Evolutionary conservation across 2,113 vertebrate genomes (phyloP), one percentile per base, ranked within the genome.

Genomic region (Trachemys scripta): DNA sequence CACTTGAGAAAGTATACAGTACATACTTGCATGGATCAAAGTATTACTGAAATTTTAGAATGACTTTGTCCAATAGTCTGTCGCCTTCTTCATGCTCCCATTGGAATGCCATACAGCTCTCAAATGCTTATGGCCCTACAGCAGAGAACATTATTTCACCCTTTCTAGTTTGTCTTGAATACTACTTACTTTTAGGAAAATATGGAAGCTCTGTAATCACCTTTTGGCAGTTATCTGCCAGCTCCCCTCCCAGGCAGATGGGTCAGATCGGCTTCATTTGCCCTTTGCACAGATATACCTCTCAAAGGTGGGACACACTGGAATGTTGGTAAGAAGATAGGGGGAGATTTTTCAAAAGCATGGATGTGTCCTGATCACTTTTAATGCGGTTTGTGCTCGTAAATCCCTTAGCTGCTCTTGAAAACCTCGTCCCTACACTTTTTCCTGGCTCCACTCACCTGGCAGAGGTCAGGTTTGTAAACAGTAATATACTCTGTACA

Each of bases 111-210:
- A 6, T 1, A 5, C 22, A 11, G 1, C 62, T 76, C 91, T 51
- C 65, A 10, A 20, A 2, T 9, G 3, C 14, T 22, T 47, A 1
- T 3, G 5, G 5, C 11, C 3, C 1, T 35, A 54, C 50, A 82
- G 17, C 59, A 69, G 35, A n/a, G 54, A 50, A 5, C 90, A 49
- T 50, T 27, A n/a, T 11, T 11, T 62, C 25, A 35, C 25, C 1
- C 0, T 91, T 38, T 57, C 4, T 11, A 35, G 27, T 69, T 25
- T 80, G 53, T 80, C 20, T 9, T 38, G 5, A 88, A 13, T 82
- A 31, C 29, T 53, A 14, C 24, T 59, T 75, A 2, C 0, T 0
- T 6, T 29, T 5, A 0, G 1, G 1, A n/a, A n/a, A n/a, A 1
- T 3, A 0, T 10, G 10, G 19, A 22, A 84, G 42, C 25, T 57